These are phyloP conservation scores for Chydorus sphaericus DNA, from an alignment of 2,888 invertebrate genomes.

Conservation along the genomic window DNA sequence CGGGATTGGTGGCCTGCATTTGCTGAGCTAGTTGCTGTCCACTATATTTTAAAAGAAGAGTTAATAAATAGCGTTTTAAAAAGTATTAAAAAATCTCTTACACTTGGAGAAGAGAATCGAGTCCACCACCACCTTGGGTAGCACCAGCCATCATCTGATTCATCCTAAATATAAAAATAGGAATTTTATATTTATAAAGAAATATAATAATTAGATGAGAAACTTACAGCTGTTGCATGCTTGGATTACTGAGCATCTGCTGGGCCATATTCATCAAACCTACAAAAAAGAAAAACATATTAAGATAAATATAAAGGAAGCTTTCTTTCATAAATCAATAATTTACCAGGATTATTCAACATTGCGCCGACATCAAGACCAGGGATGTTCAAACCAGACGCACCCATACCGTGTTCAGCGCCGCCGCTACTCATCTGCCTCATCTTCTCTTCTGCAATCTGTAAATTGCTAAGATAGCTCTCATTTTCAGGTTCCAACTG, in stretches of 20 bases:
- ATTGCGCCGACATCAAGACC: constrained; percentile 45
- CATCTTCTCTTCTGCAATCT: constrained; percentile 57
- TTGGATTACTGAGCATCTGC: constrained; percentile 69
- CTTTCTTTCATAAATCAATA: not conserved
- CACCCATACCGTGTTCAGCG: constrained; percentile 5
- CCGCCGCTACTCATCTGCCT: constrained; percentile 22
- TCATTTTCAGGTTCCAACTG: constrained; percentile 85
- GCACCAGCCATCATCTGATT: constrained; percentile 39
- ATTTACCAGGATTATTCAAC: constrained; percentile 51
- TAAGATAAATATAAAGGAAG: not conserved
- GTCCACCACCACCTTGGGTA: constrained; percentile 23
- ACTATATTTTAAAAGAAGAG: constrained; percentile 27
- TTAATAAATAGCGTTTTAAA: not conserved
- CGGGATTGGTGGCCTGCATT: constrained; percentile 68
- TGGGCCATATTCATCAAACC: constrained; percentile 66
- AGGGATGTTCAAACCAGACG: constrained; percentile 17
- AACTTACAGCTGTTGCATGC: constrained; percentile 54
- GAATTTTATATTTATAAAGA: not conserved
- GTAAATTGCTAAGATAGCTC: constrained; percentile 72
- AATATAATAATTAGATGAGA: not conserved
- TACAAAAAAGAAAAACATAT: not conserved
- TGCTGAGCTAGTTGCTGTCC: constrained; percentile 69
- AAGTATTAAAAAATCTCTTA: constrained; percentile 26
- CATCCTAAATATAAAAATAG: constrained; percentile 30
- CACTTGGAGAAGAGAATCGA: constrained; percentile 38